phyloP scores from a whole-genome alignment of 30 jellyfish, hydroid and myxozoan genomes.

The Catostylus mosaicus region DNA sequence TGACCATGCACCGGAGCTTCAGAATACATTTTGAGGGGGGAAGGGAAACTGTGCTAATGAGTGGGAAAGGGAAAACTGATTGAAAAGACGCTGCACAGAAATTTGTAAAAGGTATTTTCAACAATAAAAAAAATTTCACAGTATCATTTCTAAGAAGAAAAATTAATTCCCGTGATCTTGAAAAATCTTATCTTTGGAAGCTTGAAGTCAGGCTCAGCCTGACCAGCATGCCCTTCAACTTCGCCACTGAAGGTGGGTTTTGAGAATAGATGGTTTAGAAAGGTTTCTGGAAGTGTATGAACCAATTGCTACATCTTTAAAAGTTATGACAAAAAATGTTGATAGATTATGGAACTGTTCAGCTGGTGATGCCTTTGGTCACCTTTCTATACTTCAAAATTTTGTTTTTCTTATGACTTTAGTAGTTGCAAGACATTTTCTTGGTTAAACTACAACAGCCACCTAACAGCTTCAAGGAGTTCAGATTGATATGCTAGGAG shows the following conservation, averaged over 20 bases:
- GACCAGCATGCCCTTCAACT: no score
- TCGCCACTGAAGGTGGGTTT: slow-evolving; percentile 24
- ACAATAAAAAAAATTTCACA: no score
- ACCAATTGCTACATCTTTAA: neutral
- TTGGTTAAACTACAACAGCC: slow-evolving; percentile 4
- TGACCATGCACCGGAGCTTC: no score
- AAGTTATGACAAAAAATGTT: neutral
- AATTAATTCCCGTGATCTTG: no score
- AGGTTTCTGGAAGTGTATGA: slow-evolving; percentile 9
- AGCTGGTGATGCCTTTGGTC: slow-evolving; percentile 12
- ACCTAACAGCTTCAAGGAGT: slow-evolving; percentile 8
- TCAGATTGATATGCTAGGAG: slow-evolving; percentile 16
- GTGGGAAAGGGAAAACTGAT: no score
- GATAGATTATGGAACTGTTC: slow-evolving; percentile 1
- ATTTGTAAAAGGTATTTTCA: no score
- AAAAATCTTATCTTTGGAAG: no score
- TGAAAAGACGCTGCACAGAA: no score
- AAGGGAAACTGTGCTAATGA: no score
- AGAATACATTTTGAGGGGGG: no score
- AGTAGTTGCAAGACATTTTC: slow-evolving; percentile 1
- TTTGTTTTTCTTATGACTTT: slow-evolving; percentile 15
- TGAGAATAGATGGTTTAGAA: slow-evolving; percentile 21
- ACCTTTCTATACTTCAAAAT: neutral
- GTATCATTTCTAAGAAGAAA: no score
- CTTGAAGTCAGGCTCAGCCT: no score